Conservation (phyloP, 1,140 invertebrate genomes). For the Neotoxoptera formosana region DNA sequence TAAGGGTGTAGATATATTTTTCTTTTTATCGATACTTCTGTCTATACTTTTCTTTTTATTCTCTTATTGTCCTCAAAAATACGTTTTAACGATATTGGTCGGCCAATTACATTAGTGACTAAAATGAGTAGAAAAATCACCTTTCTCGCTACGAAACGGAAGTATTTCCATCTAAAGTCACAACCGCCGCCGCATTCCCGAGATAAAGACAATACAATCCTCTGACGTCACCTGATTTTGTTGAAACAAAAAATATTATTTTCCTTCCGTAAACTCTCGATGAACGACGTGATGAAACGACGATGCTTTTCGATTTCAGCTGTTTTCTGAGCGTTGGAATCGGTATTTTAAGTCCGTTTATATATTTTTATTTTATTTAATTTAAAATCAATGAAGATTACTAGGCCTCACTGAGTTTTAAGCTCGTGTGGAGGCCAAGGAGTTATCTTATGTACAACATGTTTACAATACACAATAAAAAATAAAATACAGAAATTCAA, state of each 20-base stretch:
- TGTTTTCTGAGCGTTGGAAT: neutral
- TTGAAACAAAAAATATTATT: neutral
- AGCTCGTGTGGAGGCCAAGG: too few species aligned
- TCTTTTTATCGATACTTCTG: neutral
- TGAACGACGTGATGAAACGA: neutral
- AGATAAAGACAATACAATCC: neutral
- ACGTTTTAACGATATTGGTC: neutral
- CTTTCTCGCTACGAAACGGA: neutral
- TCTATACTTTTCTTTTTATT: neutral
- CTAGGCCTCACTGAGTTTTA: too few species aligned
- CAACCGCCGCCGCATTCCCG: neutral
- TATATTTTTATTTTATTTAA: too few species aligned
- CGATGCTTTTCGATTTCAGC: neutral
- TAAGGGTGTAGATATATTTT: neutral
- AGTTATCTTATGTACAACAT: too few species aligned
- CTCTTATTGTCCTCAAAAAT: neutral
- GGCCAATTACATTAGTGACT: neutral
- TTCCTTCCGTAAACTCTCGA: too few species aligned
- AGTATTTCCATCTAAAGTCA: neutral
- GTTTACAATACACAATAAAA: too few species aligned
- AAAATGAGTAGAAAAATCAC: neutral
- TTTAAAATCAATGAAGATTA: too few species aligned
- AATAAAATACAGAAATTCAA: too few species aligned
- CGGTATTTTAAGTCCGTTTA: neutral
- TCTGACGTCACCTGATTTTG: neutral